Percentiles rank a stretch among this genome's conserved stretches.
Evolutionary conservation across 2,797 vertebrate genomes (phyloP).

Genomic region (Acanthopagrus latus): DNA sequence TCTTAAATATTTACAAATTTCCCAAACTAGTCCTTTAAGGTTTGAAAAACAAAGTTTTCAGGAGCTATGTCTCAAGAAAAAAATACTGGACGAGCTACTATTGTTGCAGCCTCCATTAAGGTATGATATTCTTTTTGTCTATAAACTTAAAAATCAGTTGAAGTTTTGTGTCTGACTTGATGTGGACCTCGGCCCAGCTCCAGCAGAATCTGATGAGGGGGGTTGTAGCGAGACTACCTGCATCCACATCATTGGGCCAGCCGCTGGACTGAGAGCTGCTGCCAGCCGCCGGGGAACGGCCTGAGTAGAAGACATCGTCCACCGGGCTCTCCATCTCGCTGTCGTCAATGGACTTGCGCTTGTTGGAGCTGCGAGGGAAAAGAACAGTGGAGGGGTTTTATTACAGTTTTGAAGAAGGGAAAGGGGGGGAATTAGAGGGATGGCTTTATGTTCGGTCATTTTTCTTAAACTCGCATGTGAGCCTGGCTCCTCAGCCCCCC

Average conservation of each 20-base stretch:
- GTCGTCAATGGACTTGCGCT: constrained; percentile 97
- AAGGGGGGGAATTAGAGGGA: not conserved
- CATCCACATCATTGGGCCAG: constrained; percentile 95
- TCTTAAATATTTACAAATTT: constrained; percentile 9
- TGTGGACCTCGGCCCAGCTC: constrained; percentile 54
- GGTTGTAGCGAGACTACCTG: constrained; percentile 84
- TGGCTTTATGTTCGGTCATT: not conserved
- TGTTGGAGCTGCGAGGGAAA: constrained; percentile 88
- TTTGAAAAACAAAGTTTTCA: not conserved
- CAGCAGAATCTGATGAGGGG: not conserved
- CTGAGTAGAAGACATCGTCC: constrained; percentile 95
- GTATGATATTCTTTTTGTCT: not conserved
- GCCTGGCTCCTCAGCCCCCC: constrained; percentile 2
- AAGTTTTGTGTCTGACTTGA: constrained; percentile 46
- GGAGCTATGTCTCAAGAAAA: not conserved
- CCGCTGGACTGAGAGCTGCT: constrained; percentile 95
- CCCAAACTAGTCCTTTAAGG: not conserved
- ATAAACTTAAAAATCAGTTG: not conserved
- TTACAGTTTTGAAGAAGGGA: not conserved
- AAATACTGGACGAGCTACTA: not conserved
- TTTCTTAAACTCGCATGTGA: not conserved
- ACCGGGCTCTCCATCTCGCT: constrained; percentile 97
- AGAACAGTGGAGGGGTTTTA: not conserved
- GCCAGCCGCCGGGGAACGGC: constrained; percentile 93
- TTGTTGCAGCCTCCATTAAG: not conserved